A percentile compares a stretch with the other conserved stretches of the same genome.
These are phyloP conservation scores for Nannoperca australis DNA, from an alignment of 2,797 vertebrate genomes.

Conservation along the genomic window DNA sequence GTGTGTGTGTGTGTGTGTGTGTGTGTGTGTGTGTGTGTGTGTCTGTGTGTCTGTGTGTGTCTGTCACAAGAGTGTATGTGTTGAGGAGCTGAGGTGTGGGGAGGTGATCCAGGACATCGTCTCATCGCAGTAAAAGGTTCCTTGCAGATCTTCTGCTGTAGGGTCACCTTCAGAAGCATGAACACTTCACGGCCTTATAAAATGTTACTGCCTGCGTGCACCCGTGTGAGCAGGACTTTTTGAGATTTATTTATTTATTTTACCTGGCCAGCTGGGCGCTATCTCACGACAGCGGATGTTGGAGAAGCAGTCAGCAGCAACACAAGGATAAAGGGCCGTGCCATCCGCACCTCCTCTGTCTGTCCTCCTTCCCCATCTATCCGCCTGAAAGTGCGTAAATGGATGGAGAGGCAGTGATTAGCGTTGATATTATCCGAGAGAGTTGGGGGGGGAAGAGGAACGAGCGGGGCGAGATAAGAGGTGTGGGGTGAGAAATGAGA, in stretches of 20 bases:
- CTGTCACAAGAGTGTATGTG: slow-evolving; percentile 15
- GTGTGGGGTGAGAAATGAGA: slow-evolving; percentile 60
- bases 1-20: not conserved
- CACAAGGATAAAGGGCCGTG: slow-evolving; percentile 16
- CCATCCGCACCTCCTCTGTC: slow-evolving; percentile 43
- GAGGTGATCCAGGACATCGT: slow-evolving; percentile 68
- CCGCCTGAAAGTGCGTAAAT: slow-evolving; percentile 46
- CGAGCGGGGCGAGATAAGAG: slow-evolving; percentile 64
- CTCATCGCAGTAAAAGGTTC: slow-evolving; percentile 76
- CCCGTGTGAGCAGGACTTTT: slow-evolving; percentile 30
- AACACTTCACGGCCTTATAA: slow-evolving; percentile 67
- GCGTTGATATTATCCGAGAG: slow-evolving; percentile 59
- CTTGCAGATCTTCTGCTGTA: slow-evolving; percentile 36
- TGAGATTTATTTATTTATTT: slow-evolving; percentile 47
- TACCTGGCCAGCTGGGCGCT: slow-evolving; percentile 39
- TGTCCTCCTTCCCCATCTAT: slow-evolving; percentile 42
- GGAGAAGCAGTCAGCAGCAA: slow-evolving; percentile 27
- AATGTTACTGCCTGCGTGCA: slow-evolving; percentile 52
- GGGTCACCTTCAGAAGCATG: slow-evolving; percentile 75
- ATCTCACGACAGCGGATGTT: slow-evolving; percentile 29
- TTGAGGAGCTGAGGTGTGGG: slow-evolving; percentile 43
- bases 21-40: slow-evolving; percentile 12
- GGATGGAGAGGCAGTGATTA: slow-evolving; percentile 69
- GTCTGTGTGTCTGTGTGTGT: not conserved
- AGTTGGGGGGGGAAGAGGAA: slow-evolving; percentile 43